These are phyloP conservation scores for Tenthredo notha DNA, from an alignment of 2,888 invertebrate species.

Conservation along the genomic window DNA sequence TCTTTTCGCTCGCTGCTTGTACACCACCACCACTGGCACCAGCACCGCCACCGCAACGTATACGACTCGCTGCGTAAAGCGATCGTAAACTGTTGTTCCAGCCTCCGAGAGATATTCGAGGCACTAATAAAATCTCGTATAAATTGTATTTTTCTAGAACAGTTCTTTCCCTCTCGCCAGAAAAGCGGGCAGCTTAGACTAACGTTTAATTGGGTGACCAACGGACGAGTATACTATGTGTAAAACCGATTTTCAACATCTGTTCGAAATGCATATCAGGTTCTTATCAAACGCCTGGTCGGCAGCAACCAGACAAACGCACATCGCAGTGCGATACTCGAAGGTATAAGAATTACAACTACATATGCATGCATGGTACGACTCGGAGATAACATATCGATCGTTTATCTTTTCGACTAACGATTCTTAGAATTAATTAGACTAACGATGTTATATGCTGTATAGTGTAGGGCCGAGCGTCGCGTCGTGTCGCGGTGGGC, in stretches of 20 bases:
- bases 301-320: conserved; percentile 25
- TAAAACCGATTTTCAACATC: neutral
- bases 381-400: conserved; percentile 61
- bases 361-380: neutral
- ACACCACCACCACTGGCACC: neutral
- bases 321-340: neutral
- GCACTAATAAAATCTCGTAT: conserved; percentile 1
- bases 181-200: neutral
- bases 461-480: neutral
- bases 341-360: neutral
- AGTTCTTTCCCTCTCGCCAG: too few species aligned
- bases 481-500: neutral
- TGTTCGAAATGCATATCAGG: conserved; percentile 7
- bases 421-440: conserved; percentile 65
- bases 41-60: conserved; percentile 1
- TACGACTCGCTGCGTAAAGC: conserved; percentile 47
- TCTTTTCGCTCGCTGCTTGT: conserved; percentile 5
- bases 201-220: too few species aligned
- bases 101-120: conserved; percentile 22
- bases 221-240: neutral
- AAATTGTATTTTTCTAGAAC: conserved; percentile 7
- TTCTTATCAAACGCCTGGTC: conserved; percentile 17
- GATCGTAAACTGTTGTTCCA: conserved; percentile 50
- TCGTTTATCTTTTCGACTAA: conserved; percentile 63
- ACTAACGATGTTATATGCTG: conserved; percentile 56